Percentiles rank a stretch among this genome's conserved stretches.
Conservation (phyloP, 1,140 invertebrate species). For the Rhizoglyphus robini region DNA sequence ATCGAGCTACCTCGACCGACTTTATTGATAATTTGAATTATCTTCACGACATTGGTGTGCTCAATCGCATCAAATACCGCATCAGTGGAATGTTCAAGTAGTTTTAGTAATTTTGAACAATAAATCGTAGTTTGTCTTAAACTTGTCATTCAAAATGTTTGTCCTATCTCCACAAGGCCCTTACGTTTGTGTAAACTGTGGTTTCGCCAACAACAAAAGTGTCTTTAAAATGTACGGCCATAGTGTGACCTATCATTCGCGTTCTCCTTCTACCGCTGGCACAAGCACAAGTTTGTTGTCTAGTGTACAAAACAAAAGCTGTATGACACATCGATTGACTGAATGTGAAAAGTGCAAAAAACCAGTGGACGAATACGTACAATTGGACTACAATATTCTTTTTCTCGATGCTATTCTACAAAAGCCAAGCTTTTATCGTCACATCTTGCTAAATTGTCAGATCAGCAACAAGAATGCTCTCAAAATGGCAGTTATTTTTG, state of each 20-base stretch:
- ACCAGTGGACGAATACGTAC: conserved; percentile 22
- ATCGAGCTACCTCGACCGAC: conserved; percentile 52
- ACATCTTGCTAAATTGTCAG: conserved; percentile 19
- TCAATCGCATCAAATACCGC: background rate
- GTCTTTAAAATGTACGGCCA: conserved; percentile 19
- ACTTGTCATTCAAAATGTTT: conserved; percentile 18
- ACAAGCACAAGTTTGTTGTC: background rate
- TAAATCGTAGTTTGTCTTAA: too few relatives aligned
- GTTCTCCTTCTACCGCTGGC: background rate
- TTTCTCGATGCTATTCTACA: conserved; percentile 21
- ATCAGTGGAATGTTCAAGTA: conserved; percentile 2
- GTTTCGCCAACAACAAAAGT: conserved; percentile 14
- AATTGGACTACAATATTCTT: conserved; percentile 22
- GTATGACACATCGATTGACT: conserved; percentile 14
- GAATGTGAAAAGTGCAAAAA: conserved; percentile 16
- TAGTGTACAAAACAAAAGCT: background rate
- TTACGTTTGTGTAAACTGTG: conserved; percentile 22
- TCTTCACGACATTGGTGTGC: conserved; percentile 5
- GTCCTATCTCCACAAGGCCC: background rate
- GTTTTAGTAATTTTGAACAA: background rate
- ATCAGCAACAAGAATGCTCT: conserved; percentile 6
- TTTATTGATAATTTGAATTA: conserved; percentile 46
- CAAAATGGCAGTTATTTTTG: conserved; percentile 17
- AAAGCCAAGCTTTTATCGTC: conserved; percentile 21
- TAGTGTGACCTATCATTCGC: background rate